Percentiles rank a stretch among this genome's conserved stretches.
Evolutionary conservation across 1,140 invertebrate species (phyloP).

Genomic region (Aradophagus sp.): DNA sequence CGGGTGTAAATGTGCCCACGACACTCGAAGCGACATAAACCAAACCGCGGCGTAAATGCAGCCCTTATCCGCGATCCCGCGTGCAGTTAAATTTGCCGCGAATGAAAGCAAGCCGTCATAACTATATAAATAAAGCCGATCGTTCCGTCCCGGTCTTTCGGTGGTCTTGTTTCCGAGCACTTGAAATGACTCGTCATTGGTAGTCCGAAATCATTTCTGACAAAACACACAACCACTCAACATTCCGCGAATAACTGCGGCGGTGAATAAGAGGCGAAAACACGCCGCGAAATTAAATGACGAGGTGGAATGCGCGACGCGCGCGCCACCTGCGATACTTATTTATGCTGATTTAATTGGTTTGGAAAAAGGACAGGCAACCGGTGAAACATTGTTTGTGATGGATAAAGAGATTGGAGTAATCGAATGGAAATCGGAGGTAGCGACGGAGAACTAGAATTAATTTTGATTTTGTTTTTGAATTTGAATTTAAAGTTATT

Average conservation of each 20-base stretch:
- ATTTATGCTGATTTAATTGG: no score
- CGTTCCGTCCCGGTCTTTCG: constrained; percentile 3
- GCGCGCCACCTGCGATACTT: no score
- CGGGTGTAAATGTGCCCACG: constrained; percentile 1
- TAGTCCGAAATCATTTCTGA: constrained; percentile 36
- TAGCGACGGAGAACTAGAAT: no score
- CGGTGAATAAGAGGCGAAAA: constrained; percentile 17
- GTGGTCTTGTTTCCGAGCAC: constrained; percentile 19
- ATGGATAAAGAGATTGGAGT: no score
- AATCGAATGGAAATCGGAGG: no score
- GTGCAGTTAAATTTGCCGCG: constrained; percentile 17
- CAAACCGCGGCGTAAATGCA: constrained; percentile 3
- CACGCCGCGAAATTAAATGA: constrained; percentile 9
- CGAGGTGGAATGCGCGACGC: constrained; percentile 14
- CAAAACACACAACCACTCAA: constrained; percentile 30
- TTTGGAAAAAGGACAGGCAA: no score
- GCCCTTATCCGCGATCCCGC: constrained; percentile 22
- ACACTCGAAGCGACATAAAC: constrained; percentile 21
- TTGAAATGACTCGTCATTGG: constrained; percentile 31
- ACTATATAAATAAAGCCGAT: constrained; percentile 42
- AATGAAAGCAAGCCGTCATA: constrained; percentile 23
- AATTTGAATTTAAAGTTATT: no score
- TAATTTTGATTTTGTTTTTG: no score
- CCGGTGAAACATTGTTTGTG: no score
- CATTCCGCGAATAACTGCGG: constrained; percentile 28